Evolutionary conservation across 2,113 vertebrate species (phyloP).

Genomic region (Campylomormyrus tamandua): DNA sequence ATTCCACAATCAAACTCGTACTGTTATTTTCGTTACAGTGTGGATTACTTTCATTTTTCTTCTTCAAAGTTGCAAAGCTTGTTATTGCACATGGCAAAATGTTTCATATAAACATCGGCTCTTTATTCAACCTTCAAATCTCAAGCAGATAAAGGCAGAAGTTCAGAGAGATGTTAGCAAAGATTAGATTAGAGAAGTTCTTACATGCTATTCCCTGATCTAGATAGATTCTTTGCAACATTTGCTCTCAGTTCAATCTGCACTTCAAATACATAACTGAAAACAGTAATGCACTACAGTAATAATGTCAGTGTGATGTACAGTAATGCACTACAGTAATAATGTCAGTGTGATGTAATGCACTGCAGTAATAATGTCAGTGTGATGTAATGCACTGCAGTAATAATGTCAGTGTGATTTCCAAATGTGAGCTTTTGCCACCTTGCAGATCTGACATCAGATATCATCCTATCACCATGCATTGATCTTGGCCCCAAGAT

Average conservation of each 20-base stretch:
- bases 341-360: background rate
- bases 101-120: background rate
- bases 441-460: background rate
- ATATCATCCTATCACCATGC: background rate
- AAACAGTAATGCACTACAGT: background rate
- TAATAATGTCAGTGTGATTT: background rate
- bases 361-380: background rate
- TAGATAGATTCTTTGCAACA: background rate
- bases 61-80: background rate
- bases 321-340: background rate
- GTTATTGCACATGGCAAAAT: background rate
- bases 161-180: background rate
- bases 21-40: background rate
- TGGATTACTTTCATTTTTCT: background rate
- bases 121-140: background rate
- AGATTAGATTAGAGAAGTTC: background rate
- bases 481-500: background rate
- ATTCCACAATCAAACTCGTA: background rate
- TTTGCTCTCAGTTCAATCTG: background rate
- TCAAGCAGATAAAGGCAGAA: background rate
- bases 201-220: background rate
- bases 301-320: no score
- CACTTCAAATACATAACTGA: background rate
- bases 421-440: background rate
- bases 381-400: background rate